Evolutionary conservation across 2,797 vertebrate species (phyloP), one percentile per base, ranked within the genome.

Genomic region (Pitangus sulphuratus): DNA sequence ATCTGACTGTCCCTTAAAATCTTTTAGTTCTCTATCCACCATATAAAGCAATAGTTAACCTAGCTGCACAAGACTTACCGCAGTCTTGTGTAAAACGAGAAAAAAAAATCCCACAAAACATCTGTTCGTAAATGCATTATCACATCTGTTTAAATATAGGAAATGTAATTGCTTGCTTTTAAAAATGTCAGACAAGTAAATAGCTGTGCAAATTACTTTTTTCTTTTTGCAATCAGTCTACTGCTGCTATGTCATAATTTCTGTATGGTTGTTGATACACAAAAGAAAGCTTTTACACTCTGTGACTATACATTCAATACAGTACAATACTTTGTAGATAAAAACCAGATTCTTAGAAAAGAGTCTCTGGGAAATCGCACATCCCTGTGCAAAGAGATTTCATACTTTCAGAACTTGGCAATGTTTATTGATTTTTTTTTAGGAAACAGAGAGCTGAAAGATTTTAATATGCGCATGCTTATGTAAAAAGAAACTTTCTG

Each of bases 381-480:
- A 2, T 11, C 48, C 26, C 33, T 60, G 13, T 79, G 22, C 40
- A 75, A 82, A 79, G 56, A 60, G 35, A 30, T 64, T 81, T 80
- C n/a, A 6, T 70, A 31, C 18, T 71, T 75, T 33, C 35, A 60
- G 57, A 92, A 47, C 22, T 37, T 62, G 26, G 18, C 37, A 22
- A 47, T 64, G 5, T 83, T 77, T 60, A 45, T 8, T 64, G 48
- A 37, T 45, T 60, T 95, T 70, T 69, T 95, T 70, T 69, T 80
- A 81, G 61, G 66, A 79, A 76, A 66, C 37, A n/a, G 8, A 12
- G 91, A 95, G 93, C 96, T 95, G 90, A 95, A 96, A 89, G 94
- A 78, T 95, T 96, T 97, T 96, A 65, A 85, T 53, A 70, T 44
- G 77, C 33, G 87, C 93, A 93, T 96, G 96, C 72, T 83, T 77